Evolutionary conservation across 2,888 invertebrate species (phyloP).

Genomic region (Galerucella calmariensis): DNA sequence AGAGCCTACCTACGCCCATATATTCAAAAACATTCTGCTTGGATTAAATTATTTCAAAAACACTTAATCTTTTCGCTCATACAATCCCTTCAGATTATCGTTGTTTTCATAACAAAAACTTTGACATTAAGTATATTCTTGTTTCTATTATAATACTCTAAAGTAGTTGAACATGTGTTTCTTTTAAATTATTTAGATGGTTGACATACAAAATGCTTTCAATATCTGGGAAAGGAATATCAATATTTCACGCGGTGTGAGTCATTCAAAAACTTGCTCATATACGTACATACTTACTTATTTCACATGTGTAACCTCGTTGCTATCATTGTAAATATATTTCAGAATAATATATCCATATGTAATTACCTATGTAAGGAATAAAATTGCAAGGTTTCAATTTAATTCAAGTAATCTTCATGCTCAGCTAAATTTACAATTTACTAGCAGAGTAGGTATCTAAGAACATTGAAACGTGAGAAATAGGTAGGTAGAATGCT

Average conservation of each 20-base stretch:
- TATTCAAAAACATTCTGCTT: slow-evolving; percentile 17
- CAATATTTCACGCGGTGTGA: slow-evolving; percentile 32
- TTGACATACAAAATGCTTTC: slow-evolving; percentile 20
- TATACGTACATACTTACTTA: slow-evolving; percentile 23
- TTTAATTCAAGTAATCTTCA: slow-evolving; percentile 33
- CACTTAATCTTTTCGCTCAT: neutral
- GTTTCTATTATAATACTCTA: neutral
- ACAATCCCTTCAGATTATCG: neutral
- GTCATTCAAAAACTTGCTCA: slow-evolving; percentile 32
- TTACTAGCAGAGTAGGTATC: slow-evolving; percentile 1
- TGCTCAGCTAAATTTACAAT: slow-evolving; percentile 31
- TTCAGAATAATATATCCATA: slow-evolving; percentile 20
- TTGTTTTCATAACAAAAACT: slow-evolving; percentile 11
- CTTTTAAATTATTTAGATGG: slow-evolving; percentile 7
- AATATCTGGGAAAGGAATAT: slow-evolving; percentile 29
- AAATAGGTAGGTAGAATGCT: slow-evolving; percentile 16
- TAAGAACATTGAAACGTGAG: neutral
- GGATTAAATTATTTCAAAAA: neutral
- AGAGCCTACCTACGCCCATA: slow-evolving; percentile 48
- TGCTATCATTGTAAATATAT: slow-evolving; percentile 27
- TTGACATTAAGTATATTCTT: neutral
- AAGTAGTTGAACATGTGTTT: neutral
- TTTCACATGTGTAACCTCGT: slow-evolving; percentile 29
- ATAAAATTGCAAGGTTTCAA: slow-evolving; percentile 38
- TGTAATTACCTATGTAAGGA: slow-evolving; percentile 14